Conservation (phyloP, 1,140 invertebrate genomes). For the Drosophila willistoni region DNA sequence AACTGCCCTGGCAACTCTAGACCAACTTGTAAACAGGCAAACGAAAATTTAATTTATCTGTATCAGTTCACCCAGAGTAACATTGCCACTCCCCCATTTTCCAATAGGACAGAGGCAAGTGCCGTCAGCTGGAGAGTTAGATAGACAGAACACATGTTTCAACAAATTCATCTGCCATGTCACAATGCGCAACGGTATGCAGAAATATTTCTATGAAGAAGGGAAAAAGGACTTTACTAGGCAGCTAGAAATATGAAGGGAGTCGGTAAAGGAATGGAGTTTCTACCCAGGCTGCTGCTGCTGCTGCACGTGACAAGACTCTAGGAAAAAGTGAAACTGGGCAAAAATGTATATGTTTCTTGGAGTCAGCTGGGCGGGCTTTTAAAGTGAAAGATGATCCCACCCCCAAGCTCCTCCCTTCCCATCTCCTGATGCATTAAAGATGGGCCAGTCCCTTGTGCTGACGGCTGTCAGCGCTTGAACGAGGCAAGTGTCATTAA, state of each 20-base stretch:
- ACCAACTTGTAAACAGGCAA: constrained; percentile 42
- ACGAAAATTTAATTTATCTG: constrained; percentile 80
- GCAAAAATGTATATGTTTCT: constrained; percentile 58
- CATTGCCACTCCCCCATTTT: constrained; percentile 20
- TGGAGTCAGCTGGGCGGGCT: constrained; percentile 33
- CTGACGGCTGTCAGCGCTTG: constrained; percentile 6
- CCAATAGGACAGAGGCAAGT: background rate
- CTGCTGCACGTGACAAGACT: constrained; percentile 76
- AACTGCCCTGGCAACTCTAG: background rate
- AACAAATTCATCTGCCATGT: constrained; percentile 82
- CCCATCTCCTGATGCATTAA: background rate
- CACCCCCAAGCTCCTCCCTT: constrained; percentile 9
- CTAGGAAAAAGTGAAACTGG: constrained; percentile 75
- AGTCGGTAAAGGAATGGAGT: constrained; percentile 8
- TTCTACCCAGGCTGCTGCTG: constrained; percentile 27
- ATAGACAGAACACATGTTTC: constrained; percentile 69
- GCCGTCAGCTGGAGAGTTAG: constrained; percentile 54
- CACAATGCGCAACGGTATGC: constrained; percentile 80
- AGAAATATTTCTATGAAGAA: constrained; percentile 50
- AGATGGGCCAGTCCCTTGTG: background rate
- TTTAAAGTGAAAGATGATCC: constrained; percentile 28
- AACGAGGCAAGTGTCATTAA: constrained; percentile 66
- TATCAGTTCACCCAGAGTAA: constrained; percentile 63
- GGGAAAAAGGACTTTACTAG: constrained; percentile 32
- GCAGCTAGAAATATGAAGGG: background rate